These are phyloP conservation scores for Progne subis DNA, from an alignment of 2,113 vertebrate species.

Conservation along the genomic window DNA sequence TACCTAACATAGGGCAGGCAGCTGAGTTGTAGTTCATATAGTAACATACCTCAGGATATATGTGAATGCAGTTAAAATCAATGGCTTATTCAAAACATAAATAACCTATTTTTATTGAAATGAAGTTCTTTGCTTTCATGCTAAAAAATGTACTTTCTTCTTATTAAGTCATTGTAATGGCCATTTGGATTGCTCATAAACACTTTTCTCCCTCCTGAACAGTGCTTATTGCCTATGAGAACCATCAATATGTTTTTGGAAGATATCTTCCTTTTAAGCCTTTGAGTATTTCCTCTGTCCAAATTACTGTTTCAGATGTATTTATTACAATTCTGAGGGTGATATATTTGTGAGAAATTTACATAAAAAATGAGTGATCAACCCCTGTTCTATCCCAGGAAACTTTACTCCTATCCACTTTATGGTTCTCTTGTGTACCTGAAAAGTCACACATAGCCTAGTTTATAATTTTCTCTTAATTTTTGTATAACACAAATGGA, in stretches of 20 bases:
- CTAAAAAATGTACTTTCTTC: neutral
- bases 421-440: neutral
- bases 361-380: neutral
- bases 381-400: neutral
- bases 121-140: neutral
- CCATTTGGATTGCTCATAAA: neutral
- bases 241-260: neutral
- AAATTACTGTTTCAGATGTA: neutral
- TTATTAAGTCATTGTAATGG: neutral
- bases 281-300: neutral
- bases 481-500: neutral
- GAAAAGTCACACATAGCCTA: neutral
- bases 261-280: neutral
- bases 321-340: neutral
- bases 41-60: neutral
- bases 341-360: neutral
- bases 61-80: neutral
- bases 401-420: neutral
- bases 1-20: neutral
- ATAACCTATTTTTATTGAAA: neutral
- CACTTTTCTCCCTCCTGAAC: neutral
- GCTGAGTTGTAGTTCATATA: fast-evolving
- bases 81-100: neutral
- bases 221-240: neutral
- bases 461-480: neutral